Evolutionary conservation across 64 coral and sea anemone species (phyloP), one percentile per base, ranked within the genome.

Genomic region (Pachyseris speciosa): DNA sequence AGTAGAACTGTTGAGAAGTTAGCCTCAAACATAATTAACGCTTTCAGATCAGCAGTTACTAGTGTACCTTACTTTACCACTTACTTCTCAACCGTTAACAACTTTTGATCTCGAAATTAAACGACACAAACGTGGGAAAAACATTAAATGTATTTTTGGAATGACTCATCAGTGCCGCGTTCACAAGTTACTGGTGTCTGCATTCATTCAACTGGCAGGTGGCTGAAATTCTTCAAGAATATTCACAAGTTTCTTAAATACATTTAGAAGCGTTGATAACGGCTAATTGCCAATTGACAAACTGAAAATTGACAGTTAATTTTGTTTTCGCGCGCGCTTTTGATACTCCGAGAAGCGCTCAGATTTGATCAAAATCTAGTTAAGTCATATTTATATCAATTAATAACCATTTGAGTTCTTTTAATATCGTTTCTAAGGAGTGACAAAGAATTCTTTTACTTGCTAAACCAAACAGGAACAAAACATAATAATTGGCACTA

Each of bases 171-270:
- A 41, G n/a, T 41, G 20, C 22, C 15, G 9, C 29, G 26, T 76
- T 76, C 44, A 76, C 43, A 79, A 57, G 75, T 57, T 79, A 79
- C 47, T 53, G 49, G 47, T 79, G 47, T 55, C 36, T 79, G 7
- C 13, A 79, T 57, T 79, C 15, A 79, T 19, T 19, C 0, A 5
- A 51, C 4, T 16, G n/a, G 43, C 73, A 76, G 75, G 49, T 79
- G 75, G 29, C 7, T 57, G 1, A 2, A 74, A 44, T 27, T 48
- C 6, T 9, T 8, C 19, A 24, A 1, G 17, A 26, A 13, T 7
- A 36, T 70, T n/a, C 25, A 17, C 22, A 61, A 16, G 16, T 34
- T 38, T 3, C 27, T 22, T 37, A 31, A 27, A 45, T 17, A 30
- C 29, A 19, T 9, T 78, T 49, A 16, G 0, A 33, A 28, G 7